Conservation (phyloP, 2,113 vertebrate genomes). For the Bujurquina vittata region DNA sequence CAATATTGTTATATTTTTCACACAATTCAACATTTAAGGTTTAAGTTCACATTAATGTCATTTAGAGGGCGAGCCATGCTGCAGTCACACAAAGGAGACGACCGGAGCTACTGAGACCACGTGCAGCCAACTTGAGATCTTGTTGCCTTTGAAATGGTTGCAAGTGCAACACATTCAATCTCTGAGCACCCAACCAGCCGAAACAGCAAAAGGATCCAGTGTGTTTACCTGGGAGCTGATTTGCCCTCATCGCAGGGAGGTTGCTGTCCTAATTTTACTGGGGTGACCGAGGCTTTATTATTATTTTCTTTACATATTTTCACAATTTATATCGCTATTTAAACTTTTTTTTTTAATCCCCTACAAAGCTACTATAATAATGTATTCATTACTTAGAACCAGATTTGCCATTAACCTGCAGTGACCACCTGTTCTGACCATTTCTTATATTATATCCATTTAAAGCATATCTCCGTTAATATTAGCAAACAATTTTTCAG, state of each 20-base stretch:
- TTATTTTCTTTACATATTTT: not conserved
- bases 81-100: accelerated
- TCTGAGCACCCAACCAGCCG: not conserved
- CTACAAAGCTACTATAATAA: not conserved
- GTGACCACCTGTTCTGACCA: no score
- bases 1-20: not conserved
- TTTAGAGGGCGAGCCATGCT: not conserved
- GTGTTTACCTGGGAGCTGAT: not conserved
- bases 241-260: not conserved
- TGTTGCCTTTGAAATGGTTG: not conserved
- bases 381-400: not conserved
- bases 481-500: not conserved
- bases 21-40: not conserved
- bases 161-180: no score
- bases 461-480: not conserved
- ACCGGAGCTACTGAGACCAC: not conserved
- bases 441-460: no score
- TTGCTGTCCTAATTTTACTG: not conserved
- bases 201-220: not conserved
- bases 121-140: not conserved
- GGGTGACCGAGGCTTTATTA: not conserved
- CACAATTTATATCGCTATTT: not conserved
- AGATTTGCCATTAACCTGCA: not conserved
- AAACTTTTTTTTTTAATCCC: not conserved
- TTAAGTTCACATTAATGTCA: not conserved